Base-by-base conservation (phyloP, 2,888 invertebrate genomes). In the Deilephila elpenor region DNA sequence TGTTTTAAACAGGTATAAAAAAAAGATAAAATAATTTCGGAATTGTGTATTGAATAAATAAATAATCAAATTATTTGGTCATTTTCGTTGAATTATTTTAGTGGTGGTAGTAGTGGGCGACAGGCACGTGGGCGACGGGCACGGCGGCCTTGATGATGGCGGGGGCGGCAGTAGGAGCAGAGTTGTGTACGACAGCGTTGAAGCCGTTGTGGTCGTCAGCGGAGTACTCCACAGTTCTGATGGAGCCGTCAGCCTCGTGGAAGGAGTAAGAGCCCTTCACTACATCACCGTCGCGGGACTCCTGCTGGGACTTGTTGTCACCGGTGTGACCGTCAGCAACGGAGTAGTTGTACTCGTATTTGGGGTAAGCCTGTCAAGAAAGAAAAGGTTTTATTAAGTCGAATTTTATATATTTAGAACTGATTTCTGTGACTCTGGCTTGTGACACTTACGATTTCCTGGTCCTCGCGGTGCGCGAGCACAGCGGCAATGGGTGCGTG, bases 231-330 rank as follows among this genome's bases (percentile, higher is more conserved):
- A 95, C 95, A 71, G 91, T 93, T 81, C 95, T 88, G 78, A 94
- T 79, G 81, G 95, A 94, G 77, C 95, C 95, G 75, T 93, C 93
- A 59, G 95, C 92, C 78, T 95, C 95, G 77, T 92, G 91, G 74
- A 95, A 86, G 34, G 92, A 93, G 86, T 96, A 96, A 76, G 95
- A 93, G 71, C 96, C 96, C 83, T 93, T 91, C 75, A 96, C 96
- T 32, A 90, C 92, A 78, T 95, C 93, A 25, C 95, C 96, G 84
- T 93, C 92, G 74, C 91, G 88, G 78, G 88, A 86, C 85, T 95
- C 94, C 71, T 89, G 85, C 82, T 95, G 95, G 80, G 91, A 90
- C 85, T 95, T 94, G 82, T 92, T 89, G 86, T 95, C 95, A 17
- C 94, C 95, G 72, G 93, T 92, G 77, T 94, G 93, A 5, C 86